These are phyloP conservation scores for Pseudochaenichthys georgianus DNA, from an alignment of 2,797 vertebrate genomes.

Conservation along the genomic window DNA sequence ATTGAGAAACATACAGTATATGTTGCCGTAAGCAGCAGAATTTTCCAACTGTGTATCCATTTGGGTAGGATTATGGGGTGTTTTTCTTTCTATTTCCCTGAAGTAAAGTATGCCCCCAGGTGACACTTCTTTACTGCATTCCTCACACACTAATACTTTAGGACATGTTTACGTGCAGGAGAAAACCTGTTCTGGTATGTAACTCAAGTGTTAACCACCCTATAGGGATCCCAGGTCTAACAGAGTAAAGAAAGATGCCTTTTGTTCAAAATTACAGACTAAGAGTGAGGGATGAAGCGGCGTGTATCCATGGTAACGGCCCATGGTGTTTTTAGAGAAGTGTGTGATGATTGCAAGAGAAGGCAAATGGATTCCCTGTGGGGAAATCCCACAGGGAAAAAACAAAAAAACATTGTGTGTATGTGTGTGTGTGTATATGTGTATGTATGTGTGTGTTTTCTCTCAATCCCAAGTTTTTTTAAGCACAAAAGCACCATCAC, in stretches of 20 bases:
- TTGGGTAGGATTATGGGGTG: constrained; percentile 19
- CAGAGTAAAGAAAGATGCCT: constrained; percentile 12
- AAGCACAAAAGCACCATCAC: constrained; percentile 8
- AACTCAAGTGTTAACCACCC: constrained; percentile 25
- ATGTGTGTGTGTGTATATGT: neutral
- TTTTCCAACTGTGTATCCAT: constrained; percentile 10
- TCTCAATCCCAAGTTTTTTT: neutral
- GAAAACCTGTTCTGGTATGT: constrained; percentile 57
- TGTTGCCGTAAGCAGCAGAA: constrained; percentile 21
- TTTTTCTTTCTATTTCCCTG: constrained; percentile 39
- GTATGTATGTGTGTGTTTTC: constrained; percentile 14
- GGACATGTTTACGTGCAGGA: constrained; percentile 35
- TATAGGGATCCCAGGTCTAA: constrained; percentile 29
- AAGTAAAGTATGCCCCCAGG: constrained; percentile 51
- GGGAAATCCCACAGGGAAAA: no score
- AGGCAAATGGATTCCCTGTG: constrained; percentile 73
- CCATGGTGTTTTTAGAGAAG: constrained; percentile 54
- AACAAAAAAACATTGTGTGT: constrained; percentile 51
- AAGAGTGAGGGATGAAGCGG: constrained; percentile 7
- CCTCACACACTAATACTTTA: constrained; percentile 28
- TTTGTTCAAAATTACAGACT: constrained; percentile 34
- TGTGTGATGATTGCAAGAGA: constrained; percentile 57
- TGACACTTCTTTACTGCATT: constrained; percentile 55
- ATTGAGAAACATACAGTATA: neutral
- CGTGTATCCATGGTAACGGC: constrained; percentile 62